Conservation (phyloP, 30 jellyfish, hydroid and myxozoan species). For the Mastigias papua region DNA sequence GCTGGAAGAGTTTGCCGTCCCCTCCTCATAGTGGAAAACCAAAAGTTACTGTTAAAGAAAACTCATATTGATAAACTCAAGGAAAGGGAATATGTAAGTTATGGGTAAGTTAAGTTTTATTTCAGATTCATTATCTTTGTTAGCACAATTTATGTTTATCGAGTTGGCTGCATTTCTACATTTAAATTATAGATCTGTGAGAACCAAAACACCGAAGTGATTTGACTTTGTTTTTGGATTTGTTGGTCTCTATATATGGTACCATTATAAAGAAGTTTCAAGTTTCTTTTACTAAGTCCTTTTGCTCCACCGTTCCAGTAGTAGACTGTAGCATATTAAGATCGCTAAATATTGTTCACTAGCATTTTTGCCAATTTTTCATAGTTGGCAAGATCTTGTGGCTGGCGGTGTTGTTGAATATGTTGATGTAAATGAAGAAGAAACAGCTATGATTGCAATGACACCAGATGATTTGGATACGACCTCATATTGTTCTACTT, state of each 20-base stretch:
- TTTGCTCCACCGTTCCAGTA: background rate
- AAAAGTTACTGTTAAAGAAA: constrained; percentile 84
- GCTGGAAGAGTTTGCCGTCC: constrained; percentile 99
- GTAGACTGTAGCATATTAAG: background rate
- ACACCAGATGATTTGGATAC: constrained; percentile 90
- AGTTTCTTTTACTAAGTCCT: too few species aligned
- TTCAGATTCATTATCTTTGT: background rate
- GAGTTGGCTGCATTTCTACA: background rate
- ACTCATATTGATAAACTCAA: constrained; percentile 95
- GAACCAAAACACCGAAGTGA: too few species aligned
- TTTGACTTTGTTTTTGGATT: too few species aligned
- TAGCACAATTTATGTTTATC: too few species aligned
- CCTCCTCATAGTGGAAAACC: constrained; percentile 96
- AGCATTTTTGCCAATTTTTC: background rate
- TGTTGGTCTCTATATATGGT: too few species aligned
- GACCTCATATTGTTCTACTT: constrained; percentile 89
- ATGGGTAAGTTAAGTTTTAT: constrained; percentile 67
- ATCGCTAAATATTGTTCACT: background rate
- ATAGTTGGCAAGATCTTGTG: constrained; percentile 98
- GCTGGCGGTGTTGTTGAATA: constrained; percentile 99
- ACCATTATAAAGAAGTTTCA: too few species aligned
- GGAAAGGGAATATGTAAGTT: constrained; percentile 86
- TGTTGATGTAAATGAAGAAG: constrained; percentile 99
- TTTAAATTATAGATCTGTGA: too few species aligned
- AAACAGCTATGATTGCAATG: constrained; percentile 99